These are phyloP conservation scores for Chionodraco myersi DNA, from an alignment of 2,113 vertebrate species.

Conservation along the genomic window DNA sequence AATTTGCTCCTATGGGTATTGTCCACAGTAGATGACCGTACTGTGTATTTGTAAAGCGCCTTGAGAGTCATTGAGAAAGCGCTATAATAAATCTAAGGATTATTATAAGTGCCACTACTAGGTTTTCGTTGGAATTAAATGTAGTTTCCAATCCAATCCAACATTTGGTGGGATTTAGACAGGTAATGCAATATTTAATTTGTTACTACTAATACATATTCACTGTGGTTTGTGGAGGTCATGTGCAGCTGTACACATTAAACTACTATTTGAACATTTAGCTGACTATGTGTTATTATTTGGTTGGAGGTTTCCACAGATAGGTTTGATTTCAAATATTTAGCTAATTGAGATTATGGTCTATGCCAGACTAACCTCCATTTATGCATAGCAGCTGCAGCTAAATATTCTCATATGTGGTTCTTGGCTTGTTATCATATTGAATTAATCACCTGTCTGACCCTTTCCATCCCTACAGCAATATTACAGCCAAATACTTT, in stretches of 20 bases:
- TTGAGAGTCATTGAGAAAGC: too few relatives aligned
- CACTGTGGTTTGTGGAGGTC: slow-evolving; percentile 8
- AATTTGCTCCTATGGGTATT: too few relatives aligned
- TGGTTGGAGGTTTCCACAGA: slow-evolving; percentile 22
- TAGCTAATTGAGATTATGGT: slow-evolving; percentile 37
- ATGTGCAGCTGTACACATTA: slow-evolving; percentile 4
- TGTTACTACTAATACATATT: slow-evolving; percentile 1
- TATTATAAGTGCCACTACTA: too few relatives aligned
- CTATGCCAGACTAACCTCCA: slow-evolving; percentile 24
- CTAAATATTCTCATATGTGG: slow-evolving; percentile 37
- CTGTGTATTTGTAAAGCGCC: too few relatives aligned
- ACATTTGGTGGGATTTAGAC: neutral
- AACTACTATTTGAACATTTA: slow-evolving; percentile 11
- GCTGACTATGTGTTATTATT: slow-evolving; percentile 28
- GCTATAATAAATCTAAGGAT: too few relatives aligned
- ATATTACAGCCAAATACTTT: neutral
- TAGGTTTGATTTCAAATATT: slow-evolving; percentile 26
- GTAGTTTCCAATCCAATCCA: neutral
- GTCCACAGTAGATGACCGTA: too few relatives aligned
- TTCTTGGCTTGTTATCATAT: slow-evolving; percentile 42
- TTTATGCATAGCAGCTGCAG: slow-evolving; percentile 22
- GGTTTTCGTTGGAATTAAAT: neutral
- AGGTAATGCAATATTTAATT: slow-evolving; percentile 2
- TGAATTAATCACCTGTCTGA: slow-evolving; percentile 53
- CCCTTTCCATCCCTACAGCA: slow-evolving; percentile 30